A percentile compares a stretch with the other conserved stretches of the same genome.
These are phyloP conservation scores for Crax fasciolata DNA, from an alignment of 2,797 vertebrate genomes.

Conservation along the genomic window DNA sequence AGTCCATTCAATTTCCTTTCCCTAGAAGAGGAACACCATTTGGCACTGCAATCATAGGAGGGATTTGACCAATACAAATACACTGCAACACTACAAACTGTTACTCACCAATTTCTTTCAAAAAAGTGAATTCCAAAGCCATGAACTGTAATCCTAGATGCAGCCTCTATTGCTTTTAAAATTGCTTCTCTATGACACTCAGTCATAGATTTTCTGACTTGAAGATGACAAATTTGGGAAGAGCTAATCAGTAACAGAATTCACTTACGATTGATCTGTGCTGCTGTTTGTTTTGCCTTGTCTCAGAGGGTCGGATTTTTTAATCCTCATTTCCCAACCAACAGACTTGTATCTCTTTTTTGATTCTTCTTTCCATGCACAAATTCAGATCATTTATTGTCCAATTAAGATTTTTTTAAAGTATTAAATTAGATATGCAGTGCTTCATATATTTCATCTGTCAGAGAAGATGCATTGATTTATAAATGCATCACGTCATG, in stretches of 20 bases:
- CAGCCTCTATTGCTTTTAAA: conserved; percentile 1
- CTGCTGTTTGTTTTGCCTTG: not conserved
- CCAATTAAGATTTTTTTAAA: not conserved
- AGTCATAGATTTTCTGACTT: conserved; percentile 11
- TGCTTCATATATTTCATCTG: not conserved
- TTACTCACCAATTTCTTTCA: not conserved
- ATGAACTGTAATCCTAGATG: conserved; percentile 10
- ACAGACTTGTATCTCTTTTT: not conserved
- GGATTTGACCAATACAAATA: conserved; percentile 45
- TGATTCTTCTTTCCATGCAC: not conserved
- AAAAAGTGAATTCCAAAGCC: conserved; percentile 7
- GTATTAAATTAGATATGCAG: not conserved
- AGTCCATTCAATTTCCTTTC: conserved; percentile 41
- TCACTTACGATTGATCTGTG: not conserved
- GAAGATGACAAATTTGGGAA: conserved; percentile 31
- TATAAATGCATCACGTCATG: not conserved
- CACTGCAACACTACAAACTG: not conserved
- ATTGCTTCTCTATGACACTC: conserved; percentile 35
- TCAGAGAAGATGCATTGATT: not conserved
- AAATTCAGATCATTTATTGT: not conserved
- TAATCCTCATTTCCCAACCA: not conserved
- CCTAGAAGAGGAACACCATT: not conserved
- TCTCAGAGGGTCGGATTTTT: not conserved
- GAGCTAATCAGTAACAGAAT: conserved; percentile 35
- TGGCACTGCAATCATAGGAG: conserved; percentile 28